Evolutionary conservation across 1,140 invertebrate species (phyloP), one percentile per base, ranked within the genome.

Genomic region (Dermatophagoides farinae): DNA sequence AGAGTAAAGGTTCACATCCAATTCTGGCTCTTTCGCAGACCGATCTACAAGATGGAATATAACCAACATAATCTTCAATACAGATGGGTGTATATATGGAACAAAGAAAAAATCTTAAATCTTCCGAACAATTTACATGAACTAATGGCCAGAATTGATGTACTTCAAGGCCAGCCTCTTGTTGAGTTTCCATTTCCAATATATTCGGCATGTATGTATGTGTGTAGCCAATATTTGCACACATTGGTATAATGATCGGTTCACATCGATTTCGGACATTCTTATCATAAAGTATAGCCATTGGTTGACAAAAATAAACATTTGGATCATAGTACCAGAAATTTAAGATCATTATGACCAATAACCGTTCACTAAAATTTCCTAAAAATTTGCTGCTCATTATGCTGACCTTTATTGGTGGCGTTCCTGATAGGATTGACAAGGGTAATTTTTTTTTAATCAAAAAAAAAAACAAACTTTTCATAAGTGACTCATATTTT

Each of bases 241-340:
- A 97, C 86, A 97, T 91, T 10, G 91, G 88, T 65, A 96, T 92
- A 39, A 84, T 90, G 68, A 97, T 96, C 70, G 88, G 86, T 72
- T 95, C 89, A 75, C 92, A 97, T 22, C 58, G 18, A 18, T 60
- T 49, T 31, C 31, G 31, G 31, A 2, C 31, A 31, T 31, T 31
- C 8, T 31, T 31, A 8, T 8, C 31, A 31, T 31, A 31, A 31
- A 8, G 8, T 31, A 31, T 31, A 31, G 31, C 31, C 31, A 31
- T 31, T 31, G 2, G 31, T 4, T 31, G 31, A 31, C 31, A 31
- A 31, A 31, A 31, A 31, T 8, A 2, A 31, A 2, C 31, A 31
- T 31, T 31, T 8, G 31, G 31, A 31, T 31, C 2, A 8, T 31
- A 31, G 8, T 4, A 31, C 2, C 31, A 31, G 8, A 31, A 31